A percentile compares a stretch with the other conserved stretches of the same genome.
Evolutionary conservation across 2,797 vertebrate genomes (phyloP).

Genomic region (Fringilla coelebs): DNA sequence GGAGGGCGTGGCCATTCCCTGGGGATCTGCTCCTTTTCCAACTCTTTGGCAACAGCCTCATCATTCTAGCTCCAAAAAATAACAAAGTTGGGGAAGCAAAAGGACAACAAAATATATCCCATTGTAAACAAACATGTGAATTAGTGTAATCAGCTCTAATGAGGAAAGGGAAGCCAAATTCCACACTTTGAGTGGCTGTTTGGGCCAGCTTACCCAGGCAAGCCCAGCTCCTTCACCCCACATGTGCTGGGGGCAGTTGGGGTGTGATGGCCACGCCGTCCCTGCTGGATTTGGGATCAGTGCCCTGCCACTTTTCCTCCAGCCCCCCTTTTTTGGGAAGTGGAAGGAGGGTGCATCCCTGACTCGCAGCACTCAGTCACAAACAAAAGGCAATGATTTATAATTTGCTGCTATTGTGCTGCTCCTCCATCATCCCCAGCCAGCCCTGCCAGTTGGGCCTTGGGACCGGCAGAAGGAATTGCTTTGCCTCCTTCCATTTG

Average conservation of each 20-base stretch:
- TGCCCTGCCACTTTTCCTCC: not conserved
- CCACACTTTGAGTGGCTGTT: not conserved
- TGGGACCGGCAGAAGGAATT: conserved; percentile 16
- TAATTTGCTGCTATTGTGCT: conserved; percentile 63
- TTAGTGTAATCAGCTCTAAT: conserved; percentile 60
- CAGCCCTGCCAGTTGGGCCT: conserved; percentile 37
- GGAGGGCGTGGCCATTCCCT: not conserved
- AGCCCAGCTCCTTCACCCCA: not conserved
- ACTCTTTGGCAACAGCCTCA: not conserved
- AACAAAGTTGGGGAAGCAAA: not conserved
- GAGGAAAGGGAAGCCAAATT: conserved; percentile 41
- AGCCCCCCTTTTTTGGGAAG: not conserved
- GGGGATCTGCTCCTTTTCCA: not conserved
- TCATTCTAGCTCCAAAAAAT: not conserved
- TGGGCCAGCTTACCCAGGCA: not conserved
- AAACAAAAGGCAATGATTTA: conserved; percentile 73
- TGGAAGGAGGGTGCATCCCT: conserved; percentile 5
- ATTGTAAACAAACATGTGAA: conserved; percentile 39
- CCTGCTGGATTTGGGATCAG: not conserved
- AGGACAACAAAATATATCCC: conserved; percentile 21
- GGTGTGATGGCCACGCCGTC: not conserved
- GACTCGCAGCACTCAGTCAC: not conserved
- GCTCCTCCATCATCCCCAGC: conserved; percentile 32
- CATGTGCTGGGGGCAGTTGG: fast-evolving
- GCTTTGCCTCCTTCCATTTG: conserved; percentile 16